These are phyloP conservation scores for Ceratitis capitata DNA, from an alignment of 1,140 invertebrate species.

Conservation along the genomic window DNA sequence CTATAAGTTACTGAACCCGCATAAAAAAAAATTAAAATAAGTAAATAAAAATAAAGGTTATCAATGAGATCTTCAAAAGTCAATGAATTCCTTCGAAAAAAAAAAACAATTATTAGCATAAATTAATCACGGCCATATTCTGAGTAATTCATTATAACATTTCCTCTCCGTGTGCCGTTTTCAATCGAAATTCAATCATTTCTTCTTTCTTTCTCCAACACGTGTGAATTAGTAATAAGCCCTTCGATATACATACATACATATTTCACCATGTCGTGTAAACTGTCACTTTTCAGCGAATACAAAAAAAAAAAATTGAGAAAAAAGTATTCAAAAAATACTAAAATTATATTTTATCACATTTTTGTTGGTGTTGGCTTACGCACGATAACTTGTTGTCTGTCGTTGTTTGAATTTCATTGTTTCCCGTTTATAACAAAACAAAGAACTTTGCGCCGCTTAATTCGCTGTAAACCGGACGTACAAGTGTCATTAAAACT, in stretches of 20 bases:
- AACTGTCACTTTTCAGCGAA: background rate
- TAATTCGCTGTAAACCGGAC: slow-evolving; percentile 2
- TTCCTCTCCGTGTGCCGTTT: too few relatives aligned
- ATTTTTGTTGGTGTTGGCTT: background rate
- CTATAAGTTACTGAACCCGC: too few relatives aligned
- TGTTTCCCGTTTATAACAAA: background rate
- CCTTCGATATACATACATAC: background rate
- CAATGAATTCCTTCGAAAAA: too few relatives aligned
- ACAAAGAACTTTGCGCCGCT: background rate
- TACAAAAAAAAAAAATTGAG: background rate
- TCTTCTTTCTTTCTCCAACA: background rate
- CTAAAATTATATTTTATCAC: too few relatives aligned
- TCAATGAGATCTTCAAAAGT: too few relatives aligned
- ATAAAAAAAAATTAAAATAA: too few relatives aligned
- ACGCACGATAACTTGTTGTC: background rate
- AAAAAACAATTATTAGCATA: too few relatives aligned
- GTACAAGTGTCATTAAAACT: slow-evolving; percentile 12
- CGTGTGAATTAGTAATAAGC: too few relatives aligned
- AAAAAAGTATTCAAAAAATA: background rate
- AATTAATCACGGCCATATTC: too few relatives aligned
- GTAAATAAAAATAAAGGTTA: too few relatives aligned
- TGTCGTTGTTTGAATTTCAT: background rate
- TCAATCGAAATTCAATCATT: too few relatives aligned
- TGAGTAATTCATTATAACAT: too few relatives aligned
- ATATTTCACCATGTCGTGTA: background rate